Evolutionary conservation across 1,140 invertebrate species (phyloP), one percentile per base, ranked within the genome.

Genomic region (Zophobas morio): DNA sequence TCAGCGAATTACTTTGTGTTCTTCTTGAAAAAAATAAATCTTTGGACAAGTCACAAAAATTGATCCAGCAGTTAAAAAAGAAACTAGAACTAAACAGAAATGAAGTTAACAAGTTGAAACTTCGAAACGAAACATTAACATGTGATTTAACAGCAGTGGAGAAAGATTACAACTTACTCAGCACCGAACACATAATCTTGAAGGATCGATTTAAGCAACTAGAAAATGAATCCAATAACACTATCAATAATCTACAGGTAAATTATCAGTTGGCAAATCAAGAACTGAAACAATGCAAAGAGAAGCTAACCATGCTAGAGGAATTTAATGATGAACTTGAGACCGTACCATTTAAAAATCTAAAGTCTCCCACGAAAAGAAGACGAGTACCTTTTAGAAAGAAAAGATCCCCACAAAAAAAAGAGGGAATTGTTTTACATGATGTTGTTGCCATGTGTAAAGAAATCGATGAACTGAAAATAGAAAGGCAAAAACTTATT

Each of bases 241-340:
- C 49, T 36, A 54, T 73, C 4, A 73, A 54, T 40, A 42, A 54
- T 20, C 20, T 56, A 53, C 71, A 73, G 56, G 1, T 54, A 33
- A 73, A 73, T 56, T 73, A 56, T 73, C 71, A 73, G 56, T 32
- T 56, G 4, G 71, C 54, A 56, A 54, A 42, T 37, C 71, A 73
- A 54, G 49, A 73, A 73, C 32, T 73, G 35, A 56, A 56, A 36
- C 33, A 73, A n/a, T 73, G 71, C 37, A 37, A 42, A 54, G 49
- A n/a, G 6, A 54, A 73, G 6, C n/a, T 73, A 32, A 1, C 39
- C 1, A 5, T 2, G 1, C 47, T 46, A 1, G 35, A 70, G 34
- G 3, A 54, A 8, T 5, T 33, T n/a, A 8, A 49, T 47, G 66
- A 72, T 8, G n/a, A 3, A 49, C 36, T 20, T 20, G 20, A 20